Conservation (phyloP, 2,113 vertebrate genomes). For the Pogonocichla stellata region DNA sequence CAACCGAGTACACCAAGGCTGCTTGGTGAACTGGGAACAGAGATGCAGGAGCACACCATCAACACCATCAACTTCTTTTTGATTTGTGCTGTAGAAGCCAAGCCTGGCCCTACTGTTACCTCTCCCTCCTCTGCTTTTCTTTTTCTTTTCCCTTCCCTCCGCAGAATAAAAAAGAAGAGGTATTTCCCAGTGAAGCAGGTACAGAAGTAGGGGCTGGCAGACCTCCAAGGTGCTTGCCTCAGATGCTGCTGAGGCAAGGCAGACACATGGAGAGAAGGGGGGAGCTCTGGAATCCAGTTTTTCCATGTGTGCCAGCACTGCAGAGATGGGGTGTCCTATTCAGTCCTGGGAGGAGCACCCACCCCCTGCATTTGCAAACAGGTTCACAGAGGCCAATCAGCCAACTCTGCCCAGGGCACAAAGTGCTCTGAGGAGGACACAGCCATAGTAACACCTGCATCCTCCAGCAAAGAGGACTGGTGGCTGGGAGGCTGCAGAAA, state of each 20-base stretch:
- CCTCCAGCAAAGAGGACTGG: neutral
- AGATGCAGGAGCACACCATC: neutral
- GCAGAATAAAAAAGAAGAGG: neutral
- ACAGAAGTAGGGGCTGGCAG: neutral
- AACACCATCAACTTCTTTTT: neutral
- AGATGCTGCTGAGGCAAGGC: neutral
- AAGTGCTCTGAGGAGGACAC: neutral
- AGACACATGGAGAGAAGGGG: rapidly evolving
- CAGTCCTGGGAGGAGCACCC: slow-evolving; percentile 17
- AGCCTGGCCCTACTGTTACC: neutral
- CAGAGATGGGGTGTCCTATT: neutral
- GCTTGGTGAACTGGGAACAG: neutral
- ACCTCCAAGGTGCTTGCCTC: neutral
- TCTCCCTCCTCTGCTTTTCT: neutral
- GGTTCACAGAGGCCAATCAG: neutral
- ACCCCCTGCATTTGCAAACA: slow-evolving; percentile 41
- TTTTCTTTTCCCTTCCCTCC: neutral
- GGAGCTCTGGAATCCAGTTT: neutral
- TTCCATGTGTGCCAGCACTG: rapidly evolving
- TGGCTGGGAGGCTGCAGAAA: neutral
- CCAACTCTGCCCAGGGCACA: neutral
- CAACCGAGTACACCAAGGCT: neutral
- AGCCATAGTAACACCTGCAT: neutral
- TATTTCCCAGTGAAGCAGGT: neutral
- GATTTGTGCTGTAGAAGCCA: neutral